A percentile compares a stretch with the other conserved stretches of the same genome.
phyloP scores from a whole-genome alignment of 2,113 vertebrate species.

The Boleophthalmus pectinirostris region DNA sequence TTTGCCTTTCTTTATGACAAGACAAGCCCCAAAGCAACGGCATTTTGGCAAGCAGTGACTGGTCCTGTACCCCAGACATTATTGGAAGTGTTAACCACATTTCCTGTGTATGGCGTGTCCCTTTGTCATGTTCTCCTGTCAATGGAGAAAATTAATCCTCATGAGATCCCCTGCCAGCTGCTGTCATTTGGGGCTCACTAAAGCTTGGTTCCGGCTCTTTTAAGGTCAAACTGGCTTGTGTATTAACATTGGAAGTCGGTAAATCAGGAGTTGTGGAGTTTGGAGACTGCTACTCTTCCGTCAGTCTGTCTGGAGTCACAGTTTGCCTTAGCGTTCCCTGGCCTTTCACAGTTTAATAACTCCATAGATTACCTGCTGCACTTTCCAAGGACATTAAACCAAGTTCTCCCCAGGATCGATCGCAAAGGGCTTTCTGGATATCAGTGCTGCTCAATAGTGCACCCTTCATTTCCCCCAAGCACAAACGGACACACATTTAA shows the following conservation, averaged over 20 bases:
- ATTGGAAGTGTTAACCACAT: slow-evolving; percentile 48
- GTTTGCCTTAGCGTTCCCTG: slow-evolving; percentile 57
- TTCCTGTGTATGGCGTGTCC: slow-evolving; percentile 42
- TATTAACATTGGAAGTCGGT: slow-evolving; percentile 46
- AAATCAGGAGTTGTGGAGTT: slow-evolving; percentile 29
- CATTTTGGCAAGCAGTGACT: slow-evolving; percentile 32
- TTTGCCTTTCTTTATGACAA: slow-evolving; percentile 45
- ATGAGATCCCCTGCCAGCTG: slow-evolving; percentile 38
- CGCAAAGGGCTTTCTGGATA: slow-evolving; percentile 63
- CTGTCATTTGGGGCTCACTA: slow-evolving; percentile 19
- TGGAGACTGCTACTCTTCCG: slow-evolving; percentile 29
- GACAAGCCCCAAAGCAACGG: slow-evolving; percentile 46
- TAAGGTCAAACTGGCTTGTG: slow-evolving; percentile 52
- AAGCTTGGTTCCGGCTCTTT: slow-evolving; percentile 15
- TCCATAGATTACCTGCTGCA: slow-evolving; percentile 75
- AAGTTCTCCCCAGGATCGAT: slow-evolving; percentile 72
- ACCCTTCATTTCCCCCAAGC: slow-evolving; percentile 72
- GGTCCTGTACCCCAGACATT: slow-evolving; percentile 43
- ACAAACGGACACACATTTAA: slow-evolving; percentile 58
- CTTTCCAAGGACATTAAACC: slow-evolving; percentile 77
- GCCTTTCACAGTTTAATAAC: slow-evolving; percentile 77
- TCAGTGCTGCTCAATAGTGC: slow-evolving; percentile 70
- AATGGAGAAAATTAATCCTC: slow-evolving; percentile 61
- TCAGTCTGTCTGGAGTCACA: slow-evolving; percentile 53
- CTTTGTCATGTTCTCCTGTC: slow-evolving; percentile 51